These are phyloP conservation scores for Charaxes varanes DNA, from an alignment of 1,140 invertebrate species.

Conservation along the genomic window DNA sequence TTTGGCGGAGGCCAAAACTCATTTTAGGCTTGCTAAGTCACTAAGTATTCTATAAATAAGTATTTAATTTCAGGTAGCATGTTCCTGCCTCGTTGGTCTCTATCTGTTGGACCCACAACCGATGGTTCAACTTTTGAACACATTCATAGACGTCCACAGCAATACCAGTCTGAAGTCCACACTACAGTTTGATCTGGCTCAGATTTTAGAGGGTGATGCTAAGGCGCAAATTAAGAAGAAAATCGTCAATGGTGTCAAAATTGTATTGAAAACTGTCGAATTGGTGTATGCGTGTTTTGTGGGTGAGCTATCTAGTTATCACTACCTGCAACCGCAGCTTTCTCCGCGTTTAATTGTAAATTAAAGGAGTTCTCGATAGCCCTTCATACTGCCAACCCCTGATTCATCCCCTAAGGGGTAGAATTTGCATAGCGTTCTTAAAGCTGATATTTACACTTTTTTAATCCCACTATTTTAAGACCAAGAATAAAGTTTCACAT, in stretches of 20 bases:
- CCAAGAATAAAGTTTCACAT: too few relatives aligned
- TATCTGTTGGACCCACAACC: conserved; percentile 75
- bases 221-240: conserved; percentile 73
- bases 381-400: too few relatives aligned
- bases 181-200: conserved; percentile 54
- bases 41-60: not conserved
- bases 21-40: too few relatives aligned
- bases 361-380: too few relatives aligned
- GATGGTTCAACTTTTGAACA: conserved; percentile 67
- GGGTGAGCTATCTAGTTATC: too few relatives aligned
- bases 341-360: too few relatives aligned
- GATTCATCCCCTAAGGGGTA: too few relatives aligned
- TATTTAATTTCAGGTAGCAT: conserved; percentile 71
- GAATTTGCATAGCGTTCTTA: too few relatives aligned
- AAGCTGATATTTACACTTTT: too few relatives aligned
- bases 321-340: too few relatives aligned
- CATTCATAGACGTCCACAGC: conserved; percentile 69
- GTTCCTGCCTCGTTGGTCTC: conserved; percentile 78
- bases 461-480: too few relatives aligned
- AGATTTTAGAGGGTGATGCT: conserved; percentile 64
- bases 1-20: too few relatives aligned
- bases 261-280: conserved; percentile 73
- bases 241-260: conserved; percentile 72
- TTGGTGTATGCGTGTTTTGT: conserved; percentile 80
- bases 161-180: conserved; percentile 67